Percentiles rank a stretch among this genome's conserved stretches.
Conservation (phyloP, 2,888 invertebrate genomes). For the Drosophila quinaria region DNA sequence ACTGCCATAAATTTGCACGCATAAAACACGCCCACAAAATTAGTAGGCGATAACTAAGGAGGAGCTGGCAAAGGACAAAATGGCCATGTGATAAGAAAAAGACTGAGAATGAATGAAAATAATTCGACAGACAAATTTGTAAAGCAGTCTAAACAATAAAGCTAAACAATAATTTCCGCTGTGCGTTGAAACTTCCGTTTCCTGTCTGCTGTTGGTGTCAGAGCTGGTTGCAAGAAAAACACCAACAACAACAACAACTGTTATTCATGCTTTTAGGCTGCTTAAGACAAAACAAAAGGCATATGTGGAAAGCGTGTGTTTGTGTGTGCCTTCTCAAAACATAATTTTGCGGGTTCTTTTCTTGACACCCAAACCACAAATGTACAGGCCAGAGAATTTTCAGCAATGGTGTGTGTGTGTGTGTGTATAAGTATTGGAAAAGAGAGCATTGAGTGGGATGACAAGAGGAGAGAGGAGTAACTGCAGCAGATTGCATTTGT, state of each 20-base stretch:
- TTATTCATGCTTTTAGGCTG: constrained; percentile 34
- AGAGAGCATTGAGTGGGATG: background rate
- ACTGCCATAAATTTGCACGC: constrained; percentile 65
- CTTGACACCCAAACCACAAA: constrained; percentile 59
- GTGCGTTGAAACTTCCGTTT: constrained; percentile 77
- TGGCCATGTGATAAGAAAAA: constrained; percentile 15
- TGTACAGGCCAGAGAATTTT: constrained; percentile 8
- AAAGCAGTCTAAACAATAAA: constrained; percentile 77
- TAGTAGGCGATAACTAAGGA: constrained; percentile 45
- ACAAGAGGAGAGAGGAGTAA: background rate
- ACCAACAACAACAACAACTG: constrained; percentile 21
- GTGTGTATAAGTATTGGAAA: constrained; percentile 1
- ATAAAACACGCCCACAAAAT: constrained; percentile 64
- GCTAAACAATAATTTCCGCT: constrained; percentile 79
- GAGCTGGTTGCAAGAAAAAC: constrained; percentile 51
- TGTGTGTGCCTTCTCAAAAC: constrained; percentile 28
- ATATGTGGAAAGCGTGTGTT: constrained; percentile 26
- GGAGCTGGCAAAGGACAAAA: constrained; percentile 15
- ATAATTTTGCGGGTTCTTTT: constrained; percentile 45
- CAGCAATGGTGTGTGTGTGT: background rate
- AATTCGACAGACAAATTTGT: constrained; percentile 76
- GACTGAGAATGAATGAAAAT: constrained; percentile 65
- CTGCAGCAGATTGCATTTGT: constrained; percentile 65
- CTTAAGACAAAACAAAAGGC: constrained; percentile 65
- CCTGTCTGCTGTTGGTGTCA: constrained; percentile 53